Base-by-base conservation (phyloP, 92 coral and sea anemone species). In the Palythoa heliodiscus region DNA sequence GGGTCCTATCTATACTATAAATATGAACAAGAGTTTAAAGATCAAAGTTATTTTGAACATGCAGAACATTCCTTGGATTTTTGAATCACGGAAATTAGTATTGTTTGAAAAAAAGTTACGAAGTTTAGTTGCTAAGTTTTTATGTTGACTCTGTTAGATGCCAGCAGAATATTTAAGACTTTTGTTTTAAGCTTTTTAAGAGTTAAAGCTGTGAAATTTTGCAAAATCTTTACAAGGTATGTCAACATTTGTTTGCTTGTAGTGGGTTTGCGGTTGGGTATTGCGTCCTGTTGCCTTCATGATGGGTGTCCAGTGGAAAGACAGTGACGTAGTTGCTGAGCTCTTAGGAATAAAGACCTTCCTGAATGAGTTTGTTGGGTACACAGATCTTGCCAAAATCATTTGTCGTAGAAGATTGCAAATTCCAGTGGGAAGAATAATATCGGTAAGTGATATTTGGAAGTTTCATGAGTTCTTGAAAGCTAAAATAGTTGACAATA, bases 301-400 rank as follows among this genome's bases (percentile, higher is more conserved):
- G 74, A 92, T 96, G 98, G 99, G 99, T 25, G 95, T 94, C 37
- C 89, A 89, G 9, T 92, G 96, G 98, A 39, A 89, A 4, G 99
- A 96, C 67, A 94, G 96, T 87, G 93, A 91, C 25, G 86, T 89
- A 40, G 99, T 96, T 35, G 98, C 96, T 4, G 93, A 96, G 83
- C 92, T 96, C 13, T 89, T 96, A 76, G 99, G 99, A 2, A 91
- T 89, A 68, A 96, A 96, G 85, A 93, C 98, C 6, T 96, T 96
- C 92, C 83, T 95, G 22, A 96, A 96, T 54, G 99, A 96, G 77
- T 90, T 96, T 58, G 87, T 96, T 38, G 97, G 95, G n/a, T 96
- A 96, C 82, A 78, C 87, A n/a, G 85, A 86, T 3, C 91, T 96
- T 47, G 87, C 84, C 22, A 38, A 79, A 69, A 64, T 79, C 58